Conservation (phyloP, 2,888 invertebrate genomes). For the Physocephala rufipes region DNA sequence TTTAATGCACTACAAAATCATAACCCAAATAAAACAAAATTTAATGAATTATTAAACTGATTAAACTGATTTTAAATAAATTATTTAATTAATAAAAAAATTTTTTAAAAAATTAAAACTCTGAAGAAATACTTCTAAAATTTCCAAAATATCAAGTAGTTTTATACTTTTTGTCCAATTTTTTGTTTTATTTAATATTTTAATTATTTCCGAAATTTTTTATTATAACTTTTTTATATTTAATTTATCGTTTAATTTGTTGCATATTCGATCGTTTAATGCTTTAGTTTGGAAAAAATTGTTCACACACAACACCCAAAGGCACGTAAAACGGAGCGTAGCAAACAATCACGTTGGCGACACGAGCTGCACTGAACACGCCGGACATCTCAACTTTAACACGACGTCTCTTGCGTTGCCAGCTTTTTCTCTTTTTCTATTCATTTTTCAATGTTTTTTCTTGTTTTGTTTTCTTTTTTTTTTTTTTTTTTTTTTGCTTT, state of each 20-base stretch:
- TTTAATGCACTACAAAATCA: too few relatives aligned
- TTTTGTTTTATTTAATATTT: too few relatives aligned
- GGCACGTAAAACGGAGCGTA: constrained; percentile 49
- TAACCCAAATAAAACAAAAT: too few relatives aligned
- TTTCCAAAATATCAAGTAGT: background rate
- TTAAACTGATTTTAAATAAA: too few relatives aligned
- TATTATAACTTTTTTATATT: constrained; percentile 2
- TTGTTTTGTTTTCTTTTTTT: constrained; percentile 12
- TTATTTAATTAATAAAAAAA: background rate
- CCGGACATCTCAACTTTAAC: constrained; percentile 58
- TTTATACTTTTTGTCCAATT: too few relatives aligned
- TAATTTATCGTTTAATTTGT: background rate
- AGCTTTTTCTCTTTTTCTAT: constrained; percentile 1
- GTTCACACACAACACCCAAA: background rate
- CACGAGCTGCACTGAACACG: constrained; percentile 66
- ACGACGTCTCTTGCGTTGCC: constrained; percentile 52
- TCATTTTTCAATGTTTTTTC: background rate
- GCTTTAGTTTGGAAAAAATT: background rate
- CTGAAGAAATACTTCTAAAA: background rate
- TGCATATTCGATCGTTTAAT: constrained; percentile 5
- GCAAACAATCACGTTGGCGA: constrained; percentile 66
- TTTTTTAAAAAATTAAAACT: background rate
- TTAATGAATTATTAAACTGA: too few relatives aligned
- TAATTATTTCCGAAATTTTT: too few relatives aligned
- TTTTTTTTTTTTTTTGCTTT: background rate